phyloP scores from a whole-genome alignment of 2,888 invertebrate species.

The Escarpia spicata region DNA sequence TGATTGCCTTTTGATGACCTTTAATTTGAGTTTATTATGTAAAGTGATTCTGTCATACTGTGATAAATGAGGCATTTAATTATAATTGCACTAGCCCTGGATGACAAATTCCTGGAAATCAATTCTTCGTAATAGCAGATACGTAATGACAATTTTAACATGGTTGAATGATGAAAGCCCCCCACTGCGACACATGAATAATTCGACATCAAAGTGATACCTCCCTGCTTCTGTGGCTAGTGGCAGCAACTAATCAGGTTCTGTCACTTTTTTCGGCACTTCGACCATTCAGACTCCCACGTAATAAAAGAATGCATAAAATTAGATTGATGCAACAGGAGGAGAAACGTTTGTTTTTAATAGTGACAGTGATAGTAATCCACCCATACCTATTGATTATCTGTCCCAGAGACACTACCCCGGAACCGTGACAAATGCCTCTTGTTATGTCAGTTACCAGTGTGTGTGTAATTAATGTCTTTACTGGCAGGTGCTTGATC shows the following conservation, averaged over 20 bases:
- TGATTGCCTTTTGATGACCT: not conserved
- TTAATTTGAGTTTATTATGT: not conserved
- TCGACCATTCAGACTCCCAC: not conserved
- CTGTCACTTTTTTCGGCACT: not conserved
- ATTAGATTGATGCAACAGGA: not conserved
- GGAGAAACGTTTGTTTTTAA: not conserved
- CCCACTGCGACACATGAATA: not conserved
- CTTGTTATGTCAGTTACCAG: not conserved
- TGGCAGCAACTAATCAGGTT: not conserved
- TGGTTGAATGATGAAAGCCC: not conserved
- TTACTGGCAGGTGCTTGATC: not conserved
- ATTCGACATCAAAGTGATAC: not conserved
- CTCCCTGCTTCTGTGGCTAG: not conserved
- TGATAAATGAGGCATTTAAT: not conserved
- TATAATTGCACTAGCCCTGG: not conserved
- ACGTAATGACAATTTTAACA: not conserved
- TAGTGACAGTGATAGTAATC: not conserved
- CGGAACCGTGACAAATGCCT: not conserved
- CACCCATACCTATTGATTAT: not conserved
- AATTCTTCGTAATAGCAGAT: not conserved
- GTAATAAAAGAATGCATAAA: not conserved
- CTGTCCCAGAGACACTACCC: not conserved
- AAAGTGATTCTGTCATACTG: not conserved
- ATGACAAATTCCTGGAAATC: not conserved
- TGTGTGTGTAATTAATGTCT: not conserved